Conservation (phyloP, 2,888 invertebrate genomes). For the Fabriciana adippe region DNA sequence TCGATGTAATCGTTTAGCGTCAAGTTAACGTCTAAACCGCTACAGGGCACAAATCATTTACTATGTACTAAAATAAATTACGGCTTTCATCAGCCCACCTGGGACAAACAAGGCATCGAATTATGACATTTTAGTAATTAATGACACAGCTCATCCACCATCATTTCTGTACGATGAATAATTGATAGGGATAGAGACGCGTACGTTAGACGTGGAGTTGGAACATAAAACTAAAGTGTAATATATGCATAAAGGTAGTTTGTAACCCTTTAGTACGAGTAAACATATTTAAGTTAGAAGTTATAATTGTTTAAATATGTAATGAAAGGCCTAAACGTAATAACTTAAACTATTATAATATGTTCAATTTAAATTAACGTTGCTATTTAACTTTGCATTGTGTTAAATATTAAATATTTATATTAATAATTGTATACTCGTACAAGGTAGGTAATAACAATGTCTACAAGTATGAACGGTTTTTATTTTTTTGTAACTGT, state of each 20-base stretch:
- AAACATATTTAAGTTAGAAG: neutral
- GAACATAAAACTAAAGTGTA: conserved; percentile 8
- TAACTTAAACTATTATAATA: neutral
- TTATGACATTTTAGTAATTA: conserved; percentile 66
- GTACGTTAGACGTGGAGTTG: conserved; percentile 36
- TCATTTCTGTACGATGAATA: conserved; percentile 55
- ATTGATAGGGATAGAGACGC: conserved; percentile 48
- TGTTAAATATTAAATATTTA: too few species aligned
- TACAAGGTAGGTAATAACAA: too few species aligned
- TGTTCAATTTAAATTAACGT: too few species aligned
- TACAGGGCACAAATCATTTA: conserved; percentile 32
- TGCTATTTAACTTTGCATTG: too few species aligned
- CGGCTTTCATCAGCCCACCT: conserved; percentile 59
- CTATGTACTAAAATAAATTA: conserved; percentile 48
- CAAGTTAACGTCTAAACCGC: conserved; percentile 21
- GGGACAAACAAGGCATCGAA: conserved; percentile 56
- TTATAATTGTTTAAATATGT: neutral
- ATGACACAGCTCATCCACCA: conserved; percentile 55
- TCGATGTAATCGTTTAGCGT: conserved; percentile 23
- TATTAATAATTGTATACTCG: too few species aligned
- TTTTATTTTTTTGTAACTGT: too few species aligned
- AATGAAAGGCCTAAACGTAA: neutral
- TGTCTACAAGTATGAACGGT: too few species aligned
- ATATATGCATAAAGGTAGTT: conserved; percentile 1
- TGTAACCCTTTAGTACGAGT: neutral